Evolutionary conservation across 2,797 vertebrate species (phyloP), one percentile per base, ranked within the genome.

Genomic region (Myripristis murdjan): DNA sequence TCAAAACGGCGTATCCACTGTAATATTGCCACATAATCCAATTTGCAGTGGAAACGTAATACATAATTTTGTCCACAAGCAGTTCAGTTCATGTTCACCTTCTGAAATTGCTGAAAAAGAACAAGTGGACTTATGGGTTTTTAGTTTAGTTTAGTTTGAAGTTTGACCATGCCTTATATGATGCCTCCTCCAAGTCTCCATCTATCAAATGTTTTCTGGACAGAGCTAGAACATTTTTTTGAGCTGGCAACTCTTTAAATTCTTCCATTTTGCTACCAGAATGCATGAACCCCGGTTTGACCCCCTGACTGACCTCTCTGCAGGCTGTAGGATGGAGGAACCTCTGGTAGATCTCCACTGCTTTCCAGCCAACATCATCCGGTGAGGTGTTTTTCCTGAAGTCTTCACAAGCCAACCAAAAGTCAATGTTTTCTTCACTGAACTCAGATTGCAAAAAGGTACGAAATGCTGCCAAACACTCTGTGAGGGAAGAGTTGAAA

Each of bases 371-470:
- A 0, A 96, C 92, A 65, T 94, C 91, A n/a, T 87, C 82, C 0
- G 86, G 64, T 22, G 91, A 93, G 24, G 88, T 86, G 23, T 86
- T 94, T 75, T 89, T 93, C 87, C 93, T 96, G 84, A 96, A 97
- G 77, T 96, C 94, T 65, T 96, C 94, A 0, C 96, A 97, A 22
- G 95, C 95, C 33, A 97, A 87, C 97, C 97, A 98, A 92, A 98
- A 97, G 46, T 97, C 95, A 15, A 97, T 89, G 60, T 98, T 98
- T 91, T 98, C 97, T 41, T 96, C 96, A 24, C 96, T 97, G 90
- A 96, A 97, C 82, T 98, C 97, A 0, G 95, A 96, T 78, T 94
- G 92, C 55, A 97, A 73, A 88, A 97, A 98, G 22, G 86, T 62
- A 43, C 88, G 87, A 71, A 98, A 98, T 2, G 96, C 95, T 56